Evolutionary conservation across 2,888 invertebrate genomes (phyloP).

Genomic region (Stenurella melanura): DNA sequence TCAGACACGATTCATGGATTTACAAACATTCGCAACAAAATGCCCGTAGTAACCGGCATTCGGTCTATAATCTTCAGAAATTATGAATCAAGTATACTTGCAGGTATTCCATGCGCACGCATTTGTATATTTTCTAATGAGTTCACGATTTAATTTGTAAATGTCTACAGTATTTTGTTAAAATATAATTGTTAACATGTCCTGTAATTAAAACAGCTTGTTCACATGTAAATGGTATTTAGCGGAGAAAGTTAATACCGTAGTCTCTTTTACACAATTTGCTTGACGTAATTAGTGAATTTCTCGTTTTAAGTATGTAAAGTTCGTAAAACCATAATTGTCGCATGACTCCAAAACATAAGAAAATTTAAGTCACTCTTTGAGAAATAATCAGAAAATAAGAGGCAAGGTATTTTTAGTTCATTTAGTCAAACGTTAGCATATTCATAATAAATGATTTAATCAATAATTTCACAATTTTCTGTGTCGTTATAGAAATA

Average conservation of each 20-base stretch:
- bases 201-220: background rate
- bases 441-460: too few relatives aligned
- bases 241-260: background rate
- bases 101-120: slow-evolving; percentile 49
- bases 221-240: background rate
- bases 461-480: too few relatives aligned
- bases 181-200: slow-evolving; percentile 32
- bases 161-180: slow-evolving; percentile 24
- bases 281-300: background rate
- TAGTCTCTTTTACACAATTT: background rate
- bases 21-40: slow-evolving; percentile 43
- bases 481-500: too few relatives aligned
- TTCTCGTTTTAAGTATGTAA: background rate
- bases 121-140: slow-evolving; percentile 52
- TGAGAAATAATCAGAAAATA: too few relatives aligned
- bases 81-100: slow-evolving; percentile 49
- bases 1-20: slow-evolving; percentile 22
- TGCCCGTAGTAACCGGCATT: slow-evolving; percentile 54
- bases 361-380: too few relatives aligned
- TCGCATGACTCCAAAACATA: too few relatives aligned
- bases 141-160: slow-evolving; percentile 46
- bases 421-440: too few relatives aligned
- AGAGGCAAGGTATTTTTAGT: too few relatives aligned
- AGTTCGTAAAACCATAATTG: background rate
- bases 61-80: slow-evolving; percentile 57